phyloP scores from a whole-genome alignment of 2,888 invertebrate genomes.

The Timema podura region DNA sequence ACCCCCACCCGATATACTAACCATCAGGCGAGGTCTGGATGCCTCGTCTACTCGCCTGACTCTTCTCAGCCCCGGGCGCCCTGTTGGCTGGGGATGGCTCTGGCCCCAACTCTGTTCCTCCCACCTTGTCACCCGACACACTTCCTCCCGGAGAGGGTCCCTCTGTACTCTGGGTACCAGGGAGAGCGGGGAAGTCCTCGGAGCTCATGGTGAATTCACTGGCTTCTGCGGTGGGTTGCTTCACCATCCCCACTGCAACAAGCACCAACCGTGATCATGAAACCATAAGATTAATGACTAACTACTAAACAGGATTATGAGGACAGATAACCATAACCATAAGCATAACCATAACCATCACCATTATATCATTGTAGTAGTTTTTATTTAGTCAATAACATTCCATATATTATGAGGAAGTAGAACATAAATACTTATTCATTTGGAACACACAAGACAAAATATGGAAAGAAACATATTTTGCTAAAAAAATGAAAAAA shows the following conservation, averaged over 20 bases:
- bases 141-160: constrained; percentile 63
- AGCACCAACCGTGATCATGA: too few species aligned
- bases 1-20: constrained; percentile 39
- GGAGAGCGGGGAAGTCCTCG: constrained; percentile 99
- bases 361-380: too few species aligned
- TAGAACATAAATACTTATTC: too few species aligned
- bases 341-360: too few species aligned
- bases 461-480: too few species aligned
- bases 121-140: constrained; percentile 38
- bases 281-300: too few species aligned
- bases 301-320: too few species aligned
- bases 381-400: too few species aligned
- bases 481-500: too few species aligned
- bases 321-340: too few species aligned
- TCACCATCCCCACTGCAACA: constrained; percentile 83
- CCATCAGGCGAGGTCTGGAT: constrained; percentile 96
- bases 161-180: constrained; percentile 73
- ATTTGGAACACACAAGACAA: too few species aligned
- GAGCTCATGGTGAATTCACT: constrained; percentile 97
- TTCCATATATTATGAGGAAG: too few species aligned
- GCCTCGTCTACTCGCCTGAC: constrained; percentile 62
- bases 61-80: constrained; percentile 34
- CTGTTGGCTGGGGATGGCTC: constrained; percentile 35
- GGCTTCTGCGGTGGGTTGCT: constrained; percentile 87
- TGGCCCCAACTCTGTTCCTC: constrained; percentile 26